Conservation (phyloP, 2,797 vertebrate species). For the Aplochiton taeniatus region DNA sequence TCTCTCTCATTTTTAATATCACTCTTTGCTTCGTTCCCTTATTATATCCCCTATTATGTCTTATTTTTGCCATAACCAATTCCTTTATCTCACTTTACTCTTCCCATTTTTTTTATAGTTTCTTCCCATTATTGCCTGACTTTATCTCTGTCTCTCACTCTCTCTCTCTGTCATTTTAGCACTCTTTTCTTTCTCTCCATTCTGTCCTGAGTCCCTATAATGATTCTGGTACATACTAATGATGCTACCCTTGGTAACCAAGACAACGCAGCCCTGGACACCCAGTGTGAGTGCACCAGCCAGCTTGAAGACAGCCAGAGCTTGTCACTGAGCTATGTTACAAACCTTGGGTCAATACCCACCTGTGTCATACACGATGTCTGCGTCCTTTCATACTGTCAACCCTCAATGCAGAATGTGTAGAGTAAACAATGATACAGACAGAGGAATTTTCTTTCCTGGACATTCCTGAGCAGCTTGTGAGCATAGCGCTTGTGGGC, state of each 20-base stretch:
- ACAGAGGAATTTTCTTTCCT: no score
- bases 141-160: conserved; percentile 3
- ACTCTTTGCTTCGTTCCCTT: no score
- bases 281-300: neutral
- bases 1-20: neutral
- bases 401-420: no score
- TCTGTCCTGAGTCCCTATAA: conserved; percentile 6
- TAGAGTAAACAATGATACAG: no score
- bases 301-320: neutral
- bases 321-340: neutral
- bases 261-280: conserved; percentile 13
- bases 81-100: neutral
- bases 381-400: no score
- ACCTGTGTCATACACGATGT: no score
- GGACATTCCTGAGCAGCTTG: no score
- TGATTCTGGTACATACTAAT: conserved; percentile 20
- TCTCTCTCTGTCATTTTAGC: conserved; percentile 3
- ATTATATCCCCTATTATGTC: no score
- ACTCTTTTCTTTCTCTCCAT: conserved; percentile 12
- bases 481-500: no score
- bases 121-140: conserved; percentile 11
- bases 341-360: no score
- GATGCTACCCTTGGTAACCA: conserved; percentile 18
- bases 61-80: no score
- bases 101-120: conserved; percentile 5